phyloP scores from a whole-genome alignment of 1,140 invertebrate species.

The Drosophila auraria region DNA sequence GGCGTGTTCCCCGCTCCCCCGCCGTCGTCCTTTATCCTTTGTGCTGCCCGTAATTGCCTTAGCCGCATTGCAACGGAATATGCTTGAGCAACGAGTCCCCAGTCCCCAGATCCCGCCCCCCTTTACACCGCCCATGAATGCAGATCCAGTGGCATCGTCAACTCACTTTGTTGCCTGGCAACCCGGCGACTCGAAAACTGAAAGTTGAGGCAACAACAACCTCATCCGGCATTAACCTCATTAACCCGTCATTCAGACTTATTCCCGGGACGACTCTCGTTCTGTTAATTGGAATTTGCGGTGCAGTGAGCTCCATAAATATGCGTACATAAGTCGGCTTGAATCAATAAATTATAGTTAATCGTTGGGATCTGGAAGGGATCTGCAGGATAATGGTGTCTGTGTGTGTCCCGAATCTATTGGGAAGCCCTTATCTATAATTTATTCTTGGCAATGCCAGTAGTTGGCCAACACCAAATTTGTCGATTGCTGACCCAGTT shows the following conservation, averaged over 20 bases:
- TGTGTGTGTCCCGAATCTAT: neutral
- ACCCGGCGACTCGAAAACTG: conserved; percentile 2
- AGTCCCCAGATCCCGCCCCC: neutral
- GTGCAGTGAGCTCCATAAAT: conserved; percentile 32
- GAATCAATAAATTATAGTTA: conserved; percentile 40
- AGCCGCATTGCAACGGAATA: conserved; percentile 38
- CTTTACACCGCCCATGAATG: conserved; percentile 7
- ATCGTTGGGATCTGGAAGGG: conserved; percentile 12
- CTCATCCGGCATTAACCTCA: conserved; percentile 46
- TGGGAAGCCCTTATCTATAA: conserved; percentile 4
- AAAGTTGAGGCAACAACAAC: conserved; percentile 33
- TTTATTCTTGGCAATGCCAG: conserved; percentile 19
- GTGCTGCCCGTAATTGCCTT: conserved; percentile 42
- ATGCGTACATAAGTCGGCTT: conserved; percentile 23
- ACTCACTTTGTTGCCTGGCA: conserved; percentile 25
- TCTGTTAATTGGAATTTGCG: conserved; percentile 41
- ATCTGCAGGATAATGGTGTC: neutral
- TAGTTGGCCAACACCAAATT: conserved; percentile 9
- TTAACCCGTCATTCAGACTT: conserved; percentile 34
- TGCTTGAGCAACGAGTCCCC: neutral
- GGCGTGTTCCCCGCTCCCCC: neutral
- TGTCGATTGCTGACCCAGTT: conserved; percentile 30
- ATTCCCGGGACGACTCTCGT: conserved; percentile 19
- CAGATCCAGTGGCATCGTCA: conserved; percentile 29
- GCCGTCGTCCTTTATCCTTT: conserved; percentile 4